These are phyloP conservation scores for Zonotrichia leucophrys DNA, from an alignment of 2,113 vertebrate genomes.

Conservation along the genomic window DNA sequence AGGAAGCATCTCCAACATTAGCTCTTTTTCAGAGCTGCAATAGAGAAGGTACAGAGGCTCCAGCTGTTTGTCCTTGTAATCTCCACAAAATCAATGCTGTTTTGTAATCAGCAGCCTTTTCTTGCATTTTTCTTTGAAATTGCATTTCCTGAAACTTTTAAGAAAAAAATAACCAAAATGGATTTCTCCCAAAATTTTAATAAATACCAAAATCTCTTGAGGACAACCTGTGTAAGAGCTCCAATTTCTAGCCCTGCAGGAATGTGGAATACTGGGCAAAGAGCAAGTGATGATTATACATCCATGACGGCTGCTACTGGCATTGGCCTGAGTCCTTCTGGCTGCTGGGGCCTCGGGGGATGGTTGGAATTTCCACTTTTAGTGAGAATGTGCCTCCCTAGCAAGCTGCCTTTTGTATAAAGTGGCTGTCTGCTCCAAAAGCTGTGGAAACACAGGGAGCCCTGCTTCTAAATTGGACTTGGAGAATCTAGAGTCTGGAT, in stretches of 20 bases:
- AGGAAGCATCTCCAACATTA: neutral
- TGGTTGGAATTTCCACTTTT: neutral
- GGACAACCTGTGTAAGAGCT: neutral
- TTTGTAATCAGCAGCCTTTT: neutral
- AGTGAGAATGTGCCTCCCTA: neutral
- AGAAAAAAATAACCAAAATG: neutral
- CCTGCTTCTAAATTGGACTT: neutral
- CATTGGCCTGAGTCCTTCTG: neutral
- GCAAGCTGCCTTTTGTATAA: neutral
- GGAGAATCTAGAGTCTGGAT: neutral
- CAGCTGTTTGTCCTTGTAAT: neutral
- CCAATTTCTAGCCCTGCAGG: neutral
- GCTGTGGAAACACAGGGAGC: neutral
- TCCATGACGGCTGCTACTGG: neutral
- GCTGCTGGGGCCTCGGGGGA: neutral
- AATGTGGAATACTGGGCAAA: neutral
- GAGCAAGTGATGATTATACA: neutral
- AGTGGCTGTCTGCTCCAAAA: neutral
- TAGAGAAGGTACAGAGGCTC: neutral
- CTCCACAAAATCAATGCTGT: neutral
- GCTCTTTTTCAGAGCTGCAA: neutral
- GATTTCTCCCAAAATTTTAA: neutral
- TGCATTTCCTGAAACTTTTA: neutral
- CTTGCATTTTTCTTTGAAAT: neutral
- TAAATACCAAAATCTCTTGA: neutral